Evolutionary conservation across 2,113 vertebrate genomes (phyloP), one percentile per base, ranked within the genome.

Genomic region (Nansenia antarctica): DNA sequence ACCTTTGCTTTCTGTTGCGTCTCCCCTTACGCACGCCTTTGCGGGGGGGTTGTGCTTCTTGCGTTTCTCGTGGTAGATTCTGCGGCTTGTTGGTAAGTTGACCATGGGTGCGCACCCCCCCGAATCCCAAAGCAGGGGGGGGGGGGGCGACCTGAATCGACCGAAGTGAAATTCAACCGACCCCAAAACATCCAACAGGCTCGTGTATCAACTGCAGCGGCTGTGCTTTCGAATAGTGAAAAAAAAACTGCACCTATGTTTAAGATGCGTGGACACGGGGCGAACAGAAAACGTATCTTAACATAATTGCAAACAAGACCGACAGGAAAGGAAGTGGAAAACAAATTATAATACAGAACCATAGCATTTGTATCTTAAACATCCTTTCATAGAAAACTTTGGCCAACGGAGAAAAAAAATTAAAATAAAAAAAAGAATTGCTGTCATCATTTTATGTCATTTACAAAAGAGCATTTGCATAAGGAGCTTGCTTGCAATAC

Each of bases 201-300:
- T 11, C 11, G 18, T 49, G n/a, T 49, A n/a, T 49, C 11, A 42
- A 3, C 18, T 5, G 14, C 45, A 20, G 45, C 39, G 12, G 69
- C 45, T 73, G 57, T 72, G 70, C 73, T 78, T 80, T 35, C n/a
- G 74, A 54, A 68, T 74, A 74, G 55, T 74, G 63, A 80, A 84
- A 60, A 75, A n/a, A 45, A 49, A 11, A 5, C n/a, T 49, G 7
- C n/a, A n/a, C 45, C 45, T 49, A 49, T 6, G 76, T 52, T 49
- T 47, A 54, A 70, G 31, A 67, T 34, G 49, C 5, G n/a, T n/a
- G 7, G 12, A 68, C 59, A 26, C 26, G 30, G 9, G 58, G n/a
- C 57, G 54, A 8, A 35, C 60, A 11, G 24, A 37, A 30, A 47
- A 9, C 22, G 62, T 61, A 64, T 22, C 22, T n/a, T n/a, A n/a